Base-by-base conservation (phyloP, 2,113 vertebrate genomes). In the Oophaga pumilio region DNA sequence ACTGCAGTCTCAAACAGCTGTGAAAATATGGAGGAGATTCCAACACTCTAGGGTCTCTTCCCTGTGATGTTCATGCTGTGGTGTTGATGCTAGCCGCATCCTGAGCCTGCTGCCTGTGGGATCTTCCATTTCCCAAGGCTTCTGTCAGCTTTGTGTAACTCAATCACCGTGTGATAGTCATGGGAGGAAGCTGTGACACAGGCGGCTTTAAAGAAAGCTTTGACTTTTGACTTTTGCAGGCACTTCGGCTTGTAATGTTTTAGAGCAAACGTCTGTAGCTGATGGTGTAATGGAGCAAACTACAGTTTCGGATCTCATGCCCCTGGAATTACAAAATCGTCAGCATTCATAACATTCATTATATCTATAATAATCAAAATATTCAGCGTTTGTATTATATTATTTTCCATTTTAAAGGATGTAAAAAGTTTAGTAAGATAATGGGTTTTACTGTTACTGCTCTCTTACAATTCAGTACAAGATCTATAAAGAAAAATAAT, bases 91-190 rank as follows among this genome's bases (percentile, higher is more conserved):
- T 79, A 71, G 71, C 76, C 85, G 85, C 85, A 91, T 90, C 92
- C 90, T 91, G 90, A 84, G 73, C 89, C 89, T 64, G 13, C 89
- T 90, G 91, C 92, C 91, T 93, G 90, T 7, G 52, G 85, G 89
- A 64, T 57, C 89, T 90, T 90, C 92, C 49, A 76, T 94, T 95
- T 95, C 93, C 91, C 94, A 94, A 92, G 93, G 92, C 91, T 90
- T 91, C 64, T 90, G 91, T 91, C 88, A 89, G 87, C 88, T 90
- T 90, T 73, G 89, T 92, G 93, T 93, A 95, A 95, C 89, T 90
- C 92, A 94, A 92, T 96, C 90, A 6, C 91, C 89, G 89, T 95
- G 94, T 73, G 94, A 94, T 90, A 92, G 90, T 89, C 86, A 88
- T 88, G 89, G 85, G 92, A 91, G 91, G 93, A 92, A 89, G 73